Percentiles rank a stretch among this genome's conserved stretches.
These are phyloP conservation scores for Sterna hirundo DNA, from an alignment of 2,113 vertebrate genomes.

Conservation along the genomic window DNA sequence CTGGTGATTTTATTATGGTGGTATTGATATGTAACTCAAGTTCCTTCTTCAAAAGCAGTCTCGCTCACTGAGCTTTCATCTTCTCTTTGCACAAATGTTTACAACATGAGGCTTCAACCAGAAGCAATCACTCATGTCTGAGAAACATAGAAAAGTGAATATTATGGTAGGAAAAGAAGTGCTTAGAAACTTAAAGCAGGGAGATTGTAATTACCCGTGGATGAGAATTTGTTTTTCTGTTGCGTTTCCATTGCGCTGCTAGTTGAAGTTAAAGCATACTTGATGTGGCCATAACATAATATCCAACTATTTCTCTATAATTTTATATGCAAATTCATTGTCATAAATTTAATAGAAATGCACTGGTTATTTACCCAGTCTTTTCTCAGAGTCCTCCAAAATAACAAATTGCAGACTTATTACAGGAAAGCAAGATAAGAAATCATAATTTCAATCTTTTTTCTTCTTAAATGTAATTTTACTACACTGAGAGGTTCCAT, in stretches of 20 bases:
- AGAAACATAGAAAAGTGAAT: constrained; percentile 4
- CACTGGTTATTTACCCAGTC: neutral
- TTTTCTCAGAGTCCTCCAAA: neutral
- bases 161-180: neutral
- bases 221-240: neutral
- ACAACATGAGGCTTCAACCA: neutral
- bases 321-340: neutral
- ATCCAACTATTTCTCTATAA: neutral
- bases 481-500: neutral
- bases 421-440: neutral
- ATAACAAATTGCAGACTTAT: neutral
- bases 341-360: neutral
- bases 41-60: neutral
- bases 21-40: constrained; percentile 8
- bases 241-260: neutral
- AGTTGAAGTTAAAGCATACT: neutral
- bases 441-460: neutral
- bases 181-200: neutral
- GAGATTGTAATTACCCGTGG: neutral
- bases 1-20: neutral
- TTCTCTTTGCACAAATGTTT: constrained; percentile 20
- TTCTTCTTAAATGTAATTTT: neutral
- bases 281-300: neutral
- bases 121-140: neutral
- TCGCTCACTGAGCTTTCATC: constrained; percentile 38